Evolutionary conservation across 1,140 invertebrate genomes (phyloP).

Genomic region (Drosophila hydei): DNA sequence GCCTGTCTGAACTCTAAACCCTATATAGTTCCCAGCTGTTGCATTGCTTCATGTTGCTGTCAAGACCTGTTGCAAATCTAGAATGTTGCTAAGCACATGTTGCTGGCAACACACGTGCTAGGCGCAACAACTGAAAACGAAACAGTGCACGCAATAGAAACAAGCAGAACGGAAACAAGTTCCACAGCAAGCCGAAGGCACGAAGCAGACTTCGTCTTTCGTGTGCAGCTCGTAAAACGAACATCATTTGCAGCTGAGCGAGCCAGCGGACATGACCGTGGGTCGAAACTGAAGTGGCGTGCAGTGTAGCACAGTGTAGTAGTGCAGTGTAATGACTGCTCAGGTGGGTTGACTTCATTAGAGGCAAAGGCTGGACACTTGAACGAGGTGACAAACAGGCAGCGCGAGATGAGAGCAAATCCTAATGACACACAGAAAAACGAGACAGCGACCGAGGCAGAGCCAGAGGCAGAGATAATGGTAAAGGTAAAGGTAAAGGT

Average conservation of each 20-base stretch:
- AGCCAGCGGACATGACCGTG: conserved; percentile 31
- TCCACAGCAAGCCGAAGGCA: conserved; percentile 49
- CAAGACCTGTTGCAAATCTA: conserved; percentile 59
- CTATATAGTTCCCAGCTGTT: too few species aligned
- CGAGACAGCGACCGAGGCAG: conserved; percentile 2
- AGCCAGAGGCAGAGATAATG: background rate
- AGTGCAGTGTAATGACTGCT: conserved; percentile 42
- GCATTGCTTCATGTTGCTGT: conserved; percentile 35
- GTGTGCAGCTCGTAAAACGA: conserved; percentile 26
- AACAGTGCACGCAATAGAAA: conserved; percentile 41
- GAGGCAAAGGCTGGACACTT: conserved; percentile 62
- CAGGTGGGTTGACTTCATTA: conserved; percentile 77
- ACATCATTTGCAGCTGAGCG: conserved; percentile 27
- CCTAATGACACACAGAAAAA: conserved; percentile 64
- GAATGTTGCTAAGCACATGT: conserved; percentile 48
- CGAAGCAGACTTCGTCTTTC: conserved; percentile 3
- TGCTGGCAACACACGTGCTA: conserved; percentile 50
- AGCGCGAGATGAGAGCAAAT: conserved; percentile 29
- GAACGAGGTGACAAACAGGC: conserved; percentile 63
- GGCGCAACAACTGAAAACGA: conserved; percentile 39
- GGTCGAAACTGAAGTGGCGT: conserved; percentile 22
- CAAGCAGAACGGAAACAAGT: conserved; percentile 47
- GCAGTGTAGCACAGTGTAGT: conserved; percentile 1
- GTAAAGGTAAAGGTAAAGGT: background rate
- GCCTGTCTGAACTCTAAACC: background rate